phyloP scores from a whole-genome alignment of 2,113 vertebrate genomes.

The Electrona antarctica region DNA sequence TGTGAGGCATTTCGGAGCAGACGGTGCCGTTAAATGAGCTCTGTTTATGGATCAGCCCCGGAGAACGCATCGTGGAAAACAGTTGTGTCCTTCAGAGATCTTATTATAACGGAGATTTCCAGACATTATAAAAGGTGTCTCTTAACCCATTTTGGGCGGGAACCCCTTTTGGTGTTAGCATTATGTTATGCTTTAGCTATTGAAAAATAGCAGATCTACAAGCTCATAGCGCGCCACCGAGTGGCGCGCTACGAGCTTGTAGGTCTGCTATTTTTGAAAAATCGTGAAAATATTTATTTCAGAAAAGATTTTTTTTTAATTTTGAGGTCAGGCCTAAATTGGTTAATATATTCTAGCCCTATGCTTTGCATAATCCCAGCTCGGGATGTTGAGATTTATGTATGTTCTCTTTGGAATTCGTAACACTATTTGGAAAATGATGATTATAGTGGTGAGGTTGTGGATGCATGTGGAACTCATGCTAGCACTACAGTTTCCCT shows the following conservation, averaged over 20 bases:
- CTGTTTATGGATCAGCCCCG: conserved; percentile 24
- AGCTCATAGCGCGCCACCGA: no score
- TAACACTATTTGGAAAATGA: neutral
- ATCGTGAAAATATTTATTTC: no score
- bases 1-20: conserved; percentile 53
- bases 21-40: conserved; percentile 37
- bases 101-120: neutral
- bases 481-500: no score
- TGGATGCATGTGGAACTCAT: no score
- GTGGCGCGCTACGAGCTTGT: no score
- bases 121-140: neutral
- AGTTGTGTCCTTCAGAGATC: conserved; percentile 23
- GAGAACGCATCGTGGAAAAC: neutral
- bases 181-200: no score
- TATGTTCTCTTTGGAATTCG: neutral
- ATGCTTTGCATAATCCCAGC: neutral
- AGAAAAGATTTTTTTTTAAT: no score
- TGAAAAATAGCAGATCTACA: no score
- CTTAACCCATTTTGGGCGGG: no score
- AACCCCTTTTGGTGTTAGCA: no score
- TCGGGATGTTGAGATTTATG: neutral
- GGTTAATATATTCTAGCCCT: neutral
- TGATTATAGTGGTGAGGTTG: neutral
- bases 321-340: no score
- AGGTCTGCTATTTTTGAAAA: no score